Percentiles rank a stretch among this genome's conserved stretches.
Conservation (phyloP, 2,888 invertebrate species). For the Exocentrus adspersus region DNA sequence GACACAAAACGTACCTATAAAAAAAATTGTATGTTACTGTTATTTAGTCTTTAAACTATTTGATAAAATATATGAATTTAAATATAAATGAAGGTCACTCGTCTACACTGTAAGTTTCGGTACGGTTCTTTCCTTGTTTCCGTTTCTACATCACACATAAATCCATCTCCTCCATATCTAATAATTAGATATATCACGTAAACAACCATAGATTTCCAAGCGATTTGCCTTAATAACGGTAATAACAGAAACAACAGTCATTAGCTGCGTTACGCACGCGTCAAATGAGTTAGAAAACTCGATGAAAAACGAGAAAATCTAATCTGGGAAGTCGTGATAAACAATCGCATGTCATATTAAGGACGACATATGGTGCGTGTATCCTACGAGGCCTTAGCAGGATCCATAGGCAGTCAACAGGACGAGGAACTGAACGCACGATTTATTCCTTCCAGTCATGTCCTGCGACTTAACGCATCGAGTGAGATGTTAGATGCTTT, state of each 20-base stretch:
- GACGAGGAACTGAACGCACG: constrained; percentile 48
- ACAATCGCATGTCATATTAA: constrained; percentile 60
- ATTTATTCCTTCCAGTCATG: constrained; percentile 52
- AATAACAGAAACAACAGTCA: constrained; percentile 21
- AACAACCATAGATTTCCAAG: constrained; percentile 5
- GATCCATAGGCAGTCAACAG: constrained; percentile 16
- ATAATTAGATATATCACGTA: not conserved
- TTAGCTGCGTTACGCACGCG: constrained; percentile 32
- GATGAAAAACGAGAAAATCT: constrained; percentile 55
- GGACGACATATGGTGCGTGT: constrained; percentile 59
- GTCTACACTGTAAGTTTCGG: not conserved
- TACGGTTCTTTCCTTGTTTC: not conserved
- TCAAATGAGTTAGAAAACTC: constrained; percentile 45
- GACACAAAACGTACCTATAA: not conserved
- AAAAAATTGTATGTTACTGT: too few species aligned
- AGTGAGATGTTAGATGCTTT: constrained; percentile 20
- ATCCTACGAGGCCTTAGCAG: constrained; percentile 47
- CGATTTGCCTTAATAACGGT: constrained; percentile 19
- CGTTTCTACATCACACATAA: not conserved
- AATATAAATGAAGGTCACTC: too few species aligned
- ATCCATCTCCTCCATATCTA: not conserved
- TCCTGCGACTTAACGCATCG: constrained; percentile 22
- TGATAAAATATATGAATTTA: too few species aligned
- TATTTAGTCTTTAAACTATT: too few species aligned
- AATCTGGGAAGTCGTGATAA: constrained; percentile 56